phyloP scores from a whole-genome alignment of 53 echinoderm and acorn worm species.

The Apostichopus leukothele region DNA sequence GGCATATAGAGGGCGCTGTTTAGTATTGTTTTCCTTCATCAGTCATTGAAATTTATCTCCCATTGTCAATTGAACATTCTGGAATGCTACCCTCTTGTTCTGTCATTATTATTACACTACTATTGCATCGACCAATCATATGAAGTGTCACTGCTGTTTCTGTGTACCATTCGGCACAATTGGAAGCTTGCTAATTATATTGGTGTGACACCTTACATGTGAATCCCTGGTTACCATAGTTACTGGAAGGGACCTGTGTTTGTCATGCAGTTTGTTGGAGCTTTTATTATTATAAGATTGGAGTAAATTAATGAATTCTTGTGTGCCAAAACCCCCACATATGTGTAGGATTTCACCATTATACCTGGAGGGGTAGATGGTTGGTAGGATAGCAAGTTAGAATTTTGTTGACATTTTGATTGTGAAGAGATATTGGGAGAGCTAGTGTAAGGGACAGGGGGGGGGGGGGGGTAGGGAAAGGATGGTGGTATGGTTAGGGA shows the following conservation, averaged over 20 bases:
- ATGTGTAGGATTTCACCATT: background rate
- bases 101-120: background rate
- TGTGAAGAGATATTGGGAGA: no score
- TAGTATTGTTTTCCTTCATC: background rate
- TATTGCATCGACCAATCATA: background rate
- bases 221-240: background rate
- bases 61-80: background rate
- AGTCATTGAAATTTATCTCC: no score
- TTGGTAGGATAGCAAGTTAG: no score
- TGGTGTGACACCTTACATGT: background rate
- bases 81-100: background rate
- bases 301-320: background rate
- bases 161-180: background rate
- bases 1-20: background rate
- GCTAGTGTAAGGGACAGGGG: no score
- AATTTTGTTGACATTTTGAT: no score
- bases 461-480: no score
- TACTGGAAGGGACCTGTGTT: background rate
- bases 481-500: no score
- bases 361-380: background rate
- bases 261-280: background rate
- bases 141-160: no score
- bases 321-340: background rate
- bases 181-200: background rate
- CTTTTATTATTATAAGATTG: background rate